Evolutionary conservation across 2,888 invertebrate species (phyloP).

Genomic region (Tolmerus cingulatus): DNA sequence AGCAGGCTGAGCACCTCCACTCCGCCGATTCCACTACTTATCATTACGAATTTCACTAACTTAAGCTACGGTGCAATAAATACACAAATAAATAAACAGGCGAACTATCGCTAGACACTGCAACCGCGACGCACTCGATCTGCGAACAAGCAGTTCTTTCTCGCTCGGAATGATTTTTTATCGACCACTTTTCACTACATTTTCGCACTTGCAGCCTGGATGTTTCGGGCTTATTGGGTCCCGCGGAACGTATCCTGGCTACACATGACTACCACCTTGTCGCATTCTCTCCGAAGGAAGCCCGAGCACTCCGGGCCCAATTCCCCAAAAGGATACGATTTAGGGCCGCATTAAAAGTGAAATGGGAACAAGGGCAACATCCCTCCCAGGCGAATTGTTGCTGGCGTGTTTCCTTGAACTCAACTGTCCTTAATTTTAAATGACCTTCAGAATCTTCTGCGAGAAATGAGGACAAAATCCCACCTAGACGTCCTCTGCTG

Average conservation of each 20-base stretch:
- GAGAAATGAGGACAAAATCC: not conserved
- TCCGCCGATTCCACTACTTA: not conserved
- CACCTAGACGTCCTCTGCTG: not conserved
- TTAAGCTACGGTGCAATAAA: slow-evolving; percentile 15
- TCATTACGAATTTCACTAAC: slow-evolving; percentile 18
- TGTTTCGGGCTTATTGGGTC: not conserved
- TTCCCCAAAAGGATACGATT: not conserved
- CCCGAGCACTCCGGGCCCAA: not conserved
- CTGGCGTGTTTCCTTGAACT: slow-evolving; percentile 12
- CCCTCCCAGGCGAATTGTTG: not conserved
- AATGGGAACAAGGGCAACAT: slow-evolving; percentile 1
- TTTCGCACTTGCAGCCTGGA: not conserved
- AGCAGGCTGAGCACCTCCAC: not conserved
- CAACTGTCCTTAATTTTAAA: not conserved
- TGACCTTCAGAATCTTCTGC: not conserved
- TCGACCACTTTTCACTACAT: slow-evolving; percentile 12
- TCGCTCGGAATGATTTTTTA: not conserved
- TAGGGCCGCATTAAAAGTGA: not conserved
- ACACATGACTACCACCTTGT: not conserved
- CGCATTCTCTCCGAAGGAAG: not conserved
- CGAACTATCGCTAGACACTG: not conserved
- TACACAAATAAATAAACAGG: slow-evolving; percentile 30
- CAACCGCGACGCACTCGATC: not conserved
- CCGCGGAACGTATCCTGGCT: not conserved
- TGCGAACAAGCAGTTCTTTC: not conserved